Evolutionary conservation across 2,113 vertebrate species (phyloP).

Genomic region (Cyanocitta stelleri): DNA sequence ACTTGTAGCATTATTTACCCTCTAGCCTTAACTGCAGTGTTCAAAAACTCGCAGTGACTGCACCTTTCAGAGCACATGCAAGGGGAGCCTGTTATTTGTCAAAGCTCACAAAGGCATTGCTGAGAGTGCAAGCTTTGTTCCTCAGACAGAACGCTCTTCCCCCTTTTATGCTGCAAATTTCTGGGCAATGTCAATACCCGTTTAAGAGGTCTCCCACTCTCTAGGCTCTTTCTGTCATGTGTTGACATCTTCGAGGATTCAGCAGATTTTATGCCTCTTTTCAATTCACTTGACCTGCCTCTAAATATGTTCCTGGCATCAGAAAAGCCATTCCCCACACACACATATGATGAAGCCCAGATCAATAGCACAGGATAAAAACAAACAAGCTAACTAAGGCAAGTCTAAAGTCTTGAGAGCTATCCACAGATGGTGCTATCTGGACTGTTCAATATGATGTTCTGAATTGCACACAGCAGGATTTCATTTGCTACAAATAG

Average conservation of each 20-base stretch:
- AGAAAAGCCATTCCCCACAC: slow-evolving; percentile 54
- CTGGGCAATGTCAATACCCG: slow-evolving; percentile 35
- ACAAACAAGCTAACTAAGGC: slow-evolving; percentile 56
- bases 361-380: slow-evolving; percentile 61
- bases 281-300: slow-evolving; percentile 55
- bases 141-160: slow-evolving; percentile 1
- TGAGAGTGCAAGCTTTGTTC: slow-evolving; percentile 43
- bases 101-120: slow-evolving; percentile 49
- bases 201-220: slow-evolving; percentile 54
- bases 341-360: slow-evolving; percentile 52
- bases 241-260: slow-evolving; percentile 54
- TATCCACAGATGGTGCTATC: slow-evolving; percentile 53
- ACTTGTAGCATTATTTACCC: slow-evolving; percentile 23
- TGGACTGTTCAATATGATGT: slow-evolving; percentile 61
- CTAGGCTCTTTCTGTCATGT: slow-evolving; percentile 21
- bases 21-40: neutral
- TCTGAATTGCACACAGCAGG: slow-evolving; percentile 68
- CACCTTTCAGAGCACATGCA: slow-evolving; percentile 33
- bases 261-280: slow-evolving; percentile 52
- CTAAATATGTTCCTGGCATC: slow-evolving; percentile 23
- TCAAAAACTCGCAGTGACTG: slow-evolving; percentile 40
- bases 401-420: slow-evolving; percentile 51
- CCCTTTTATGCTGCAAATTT: slow-evolving; percentile 31
- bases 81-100: slow-evolving; percentile 37
- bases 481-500: slow-evolving; percentile 72